phyloP scores from a whole-genome alignment of 2,888 invertebrate genomes.

The Synergus itoensis region DNA sequence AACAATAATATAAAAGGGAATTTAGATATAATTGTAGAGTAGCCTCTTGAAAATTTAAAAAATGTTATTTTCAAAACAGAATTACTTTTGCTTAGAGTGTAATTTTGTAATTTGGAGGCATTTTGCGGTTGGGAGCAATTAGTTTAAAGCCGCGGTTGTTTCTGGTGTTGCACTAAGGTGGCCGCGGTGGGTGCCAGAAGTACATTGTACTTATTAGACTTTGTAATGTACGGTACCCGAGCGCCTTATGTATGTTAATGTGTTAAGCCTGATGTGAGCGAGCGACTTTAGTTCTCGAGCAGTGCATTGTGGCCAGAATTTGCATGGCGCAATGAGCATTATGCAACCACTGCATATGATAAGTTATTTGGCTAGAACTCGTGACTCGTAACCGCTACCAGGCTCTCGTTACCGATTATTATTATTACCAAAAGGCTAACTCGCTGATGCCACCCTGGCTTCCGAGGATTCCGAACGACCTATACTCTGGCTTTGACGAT shows the following conservation, averaged over 20 bases:
- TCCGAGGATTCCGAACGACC: conserved; percentile 26
- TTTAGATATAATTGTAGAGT: no score
- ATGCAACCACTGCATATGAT: conserved; percentile 43
- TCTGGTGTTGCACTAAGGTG: background rate
- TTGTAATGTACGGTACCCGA: conserved; percentile 63
- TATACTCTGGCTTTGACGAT: conserved; percentile 21
- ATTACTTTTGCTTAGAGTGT: background rate
- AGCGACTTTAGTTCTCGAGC: conserved; percentile 45
- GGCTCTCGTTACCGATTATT: conserved; percentile 1
- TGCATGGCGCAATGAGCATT: conserved; percentile 46
- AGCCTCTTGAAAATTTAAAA: no score
- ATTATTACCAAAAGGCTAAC: conserved; percentile 12
- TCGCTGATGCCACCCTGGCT: background rate
- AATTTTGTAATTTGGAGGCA: background rate
- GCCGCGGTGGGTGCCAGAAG: background rate
- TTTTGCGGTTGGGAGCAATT: background rate
- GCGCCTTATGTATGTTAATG: conserved; percentile 68
- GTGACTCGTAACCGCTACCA: background rate
- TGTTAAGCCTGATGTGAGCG: conserved; percentile 63
- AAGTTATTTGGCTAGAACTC: conserved; percentile 30
- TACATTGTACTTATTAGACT: conserved; percentile 63
- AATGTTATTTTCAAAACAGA: background rate
- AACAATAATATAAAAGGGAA: no score
- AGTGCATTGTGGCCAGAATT: conserved; percentile 53
- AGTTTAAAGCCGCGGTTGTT: background rate